These are phyloP conservation scores for Upupa epops DNA, from an alignment of 2,113 vertebrate species.

Conservation along the genomic window DNA sequence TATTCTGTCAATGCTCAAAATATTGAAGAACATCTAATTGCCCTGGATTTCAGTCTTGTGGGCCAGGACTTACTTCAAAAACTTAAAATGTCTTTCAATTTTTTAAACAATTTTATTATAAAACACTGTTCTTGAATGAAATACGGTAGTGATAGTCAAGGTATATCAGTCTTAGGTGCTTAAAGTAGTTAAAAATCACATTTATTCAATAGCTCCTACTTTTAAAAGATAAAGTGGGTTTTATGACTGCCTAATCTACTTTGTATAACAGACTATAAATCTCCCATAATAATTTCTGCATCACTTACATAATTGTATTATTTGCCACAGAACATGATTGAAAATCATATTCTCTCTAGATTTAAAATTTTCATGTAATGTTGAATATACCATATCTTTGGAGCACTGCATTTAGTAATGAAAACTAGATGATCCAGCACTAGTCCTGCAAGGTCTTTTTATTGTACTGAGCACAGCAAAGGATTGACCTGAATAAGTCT, in stretches of 20 bases:
- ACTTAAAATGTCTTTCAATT: background rate
- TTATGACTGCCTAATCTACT: conserved; percentile 9
- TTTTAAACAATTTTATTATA: background rate
- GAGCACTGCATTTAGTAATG: background rate
- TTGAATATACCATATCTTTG: background rate
- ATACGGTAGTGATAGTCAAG: background rate
- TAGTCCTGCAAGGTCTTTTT: background rate
- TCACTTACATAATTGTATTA: background rate
- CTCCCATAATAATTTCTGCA: background rate
- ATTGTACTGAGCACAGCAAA: background rate
- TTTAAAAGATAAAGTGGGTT: background rate
- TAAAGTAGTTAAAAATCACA: background rate
- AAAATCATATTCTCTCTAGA: background rate
- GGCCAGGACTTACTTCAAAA: background rate
- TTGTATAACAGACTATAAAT: background rate
- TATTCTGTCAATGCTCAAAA: background rate
- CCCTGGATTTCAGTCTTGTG: background rate
- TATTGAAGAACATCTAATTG: background rate
- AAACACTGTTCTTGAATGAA: background rate
- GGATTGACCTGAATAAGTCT: background rate
- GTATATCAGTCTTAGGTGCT: background rate
- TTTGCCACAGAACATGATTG: background rate
- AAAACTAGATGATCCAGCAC: background rate
- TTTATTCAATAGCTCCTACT: conserved; percentile 1
- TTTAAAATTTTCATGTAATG: background rate